A percentile compares a stretch with the other conserved stretches of the same genome.
These are phyloP conservation scores for Microcebus jonahi DNA, from an alignment of 2,113 vertebrate species.

Conservation along the genomic window DNA sequence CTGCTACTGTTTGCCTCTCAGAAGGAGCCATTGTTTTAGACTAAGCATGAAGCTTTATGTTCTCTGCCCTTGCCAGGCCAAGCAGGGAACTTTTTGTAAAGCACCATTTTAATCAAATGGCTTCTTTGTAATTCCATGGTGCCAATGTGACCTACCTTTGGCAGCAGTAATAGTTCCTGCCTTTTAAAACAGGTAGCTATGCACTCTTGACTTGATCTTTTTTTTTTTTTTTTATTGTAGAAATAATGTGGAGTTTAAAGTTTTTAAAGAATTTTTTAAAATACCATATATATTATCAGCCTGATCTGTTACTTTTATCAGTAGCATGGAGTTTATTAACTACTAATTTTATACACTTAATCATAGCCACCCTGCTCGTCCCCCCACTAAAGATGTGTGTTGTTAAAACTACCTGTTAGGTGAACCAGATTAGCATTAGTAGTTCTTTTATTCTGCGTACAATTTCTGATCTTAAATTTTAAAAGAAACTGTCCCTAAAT, in stretches of 20 bases:
- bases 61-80: background rate
- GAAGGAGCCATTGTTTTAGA: constrained; percentile 26
- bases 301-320: background rate
- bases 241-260: background rate
- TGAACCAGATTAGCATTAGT: background rate
- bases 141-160: background rate
- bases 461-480: constrained; percentile 18
- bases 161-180: background rate
- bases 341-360: background rate
- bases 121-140: constrained; percentile 33
- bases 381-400: background rate
- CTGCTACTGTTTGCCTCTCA: constrained; percentile 6
- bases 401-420: background rate
- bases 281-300: background rate
- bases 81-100: background rate
- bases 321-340: constrained; percentile 9
- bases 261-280: background rate
- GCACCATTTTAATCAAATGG: constrained; percentile 21
- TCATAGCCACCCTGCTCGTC: background rate
- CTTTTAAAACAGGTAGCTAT: background rate
- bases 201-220: background rate
- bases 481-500: background rate
- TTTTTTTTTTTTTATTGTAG: background rate
- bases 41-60: background rate
- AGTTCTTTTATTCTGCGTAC: background rate